These are phyloP conservation scores for Myotis vivesi DNA, from an alignment of 2,797 vertebrate genomes.

Conservation along the genomic window DNA sequence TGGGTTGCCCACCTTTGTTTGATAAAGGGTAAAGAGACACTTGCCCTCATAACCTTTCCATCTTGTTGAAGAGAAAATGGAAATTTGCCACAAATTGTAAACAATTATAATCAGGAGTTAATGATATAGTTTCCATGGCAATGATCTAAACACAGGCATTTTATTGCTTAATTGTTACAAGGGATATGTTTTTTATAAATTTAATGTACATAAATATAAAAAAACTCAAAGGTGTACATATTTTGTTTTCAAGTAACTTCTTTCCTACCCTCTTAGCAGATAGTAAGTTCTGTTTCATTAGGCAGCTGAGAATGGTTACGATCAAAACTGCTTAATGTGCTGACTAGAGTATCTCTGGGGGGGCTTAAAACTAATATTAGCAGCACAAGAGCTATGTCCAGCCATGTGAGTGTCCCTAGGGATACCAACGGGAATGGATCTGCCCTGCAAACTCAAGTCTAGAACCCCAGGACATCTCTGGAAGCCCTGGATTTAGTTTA, in stretches of 20 bases:
- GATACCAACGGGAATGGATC: background rate
- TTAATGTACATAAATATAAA: background rate
- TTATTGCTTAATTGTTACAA: slow-evolving; percentile 39
- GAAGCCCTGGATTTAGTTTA: background rate
- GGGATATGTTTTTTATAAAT: slow-evolving; percentile 9
- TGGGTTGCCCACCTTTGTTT: background rate
- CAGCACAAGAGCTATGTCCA: background rate
- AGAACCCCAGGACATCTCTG: background rate
- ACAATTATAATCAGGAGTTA: slow-evolving; percentile 14
- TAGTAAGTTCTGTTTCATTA: background rate
- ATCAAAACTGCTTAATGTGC: background rate
- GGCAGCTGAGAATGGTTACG: background rate
- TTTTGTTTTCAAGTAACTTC: background rate
- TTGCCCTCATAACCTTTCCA: background rate
- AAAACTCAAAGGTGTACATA: background rate
- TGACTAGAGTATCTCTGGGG: background rate
- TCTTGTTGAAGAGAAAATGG: background rate
- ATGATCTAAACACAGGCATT: slow-evolving; percentile 13
- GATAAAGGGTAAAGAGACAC: background rate
- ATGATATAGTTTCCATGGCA: background rate
- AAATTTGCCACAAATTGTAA: background rate
- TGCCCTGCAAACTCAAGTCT: background rate
- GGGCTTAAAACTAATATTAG: background rate
- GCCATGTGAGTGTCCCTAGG: rapidly evolving
- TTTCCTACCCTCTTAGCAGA: background rate